Evolutionary conservation across 2,113 vertebrate species (phyloP), one percentile per base, ranked within the genome.

Genomic region (Phoenicopterus ruber): DNA sequence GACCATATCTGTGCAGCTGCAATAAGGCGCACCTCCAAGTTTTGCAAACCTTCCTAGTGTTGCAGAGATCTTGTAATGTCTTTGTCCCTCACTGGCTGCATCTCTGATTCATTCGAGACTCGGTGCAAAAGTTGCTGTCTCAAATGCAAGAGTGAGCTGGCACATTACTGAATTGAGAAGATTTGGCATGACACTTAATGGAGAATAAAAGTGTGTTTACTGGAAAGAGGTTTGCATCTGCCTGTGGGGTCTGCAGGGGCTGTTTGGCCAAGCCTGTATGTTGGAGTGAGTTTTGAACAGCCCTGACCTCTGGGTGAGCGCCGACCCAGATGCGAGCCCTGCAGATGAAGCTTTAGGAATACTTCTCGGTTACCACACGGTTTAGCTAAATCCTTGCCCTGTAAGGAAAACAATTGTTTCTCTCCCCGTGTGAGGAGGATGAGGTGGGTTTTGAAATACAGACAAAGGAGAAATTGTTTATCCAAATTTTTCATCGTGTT

Each of bases 401-500:
- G 36, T 49, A 82, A 79, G 69, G 49, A 66, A 73, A 96, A 21
- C 49, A 70, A 54, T 86, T 2, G 1, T 78, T 94, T 57, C 67
- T 69, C n/a, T 93, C 67, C 18, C 34, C 11, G 11, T 55, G 21
- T 20, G 25, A 79, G 61, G 62, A 93, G 49, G 71, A 50, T 32
- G 66, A 88, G 49, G 67, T 87, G 70, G 86, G 69, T 50, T 94
- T 86, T 79, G 50, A 87, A 91, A 72, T 31, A 42, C 29, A 47
- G 62, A 96, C 91, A 97, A 95, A 90, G 67, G 42, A 90, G 88
- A 92, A 85, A 36, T 94, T 96, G 95, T 95, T 85, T 90, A 78
- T 80, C 42, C 70, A 58, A 31, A 73, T 76, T 87, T 93, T 96
- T 94, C 57, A 19, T 91, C 0, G 0, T 46, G 40, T 93, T 91